phyloP scores from a whole-genome alignment of 2,888 invertebrate genomes.

The Drosophila diplacantha region DNA sequence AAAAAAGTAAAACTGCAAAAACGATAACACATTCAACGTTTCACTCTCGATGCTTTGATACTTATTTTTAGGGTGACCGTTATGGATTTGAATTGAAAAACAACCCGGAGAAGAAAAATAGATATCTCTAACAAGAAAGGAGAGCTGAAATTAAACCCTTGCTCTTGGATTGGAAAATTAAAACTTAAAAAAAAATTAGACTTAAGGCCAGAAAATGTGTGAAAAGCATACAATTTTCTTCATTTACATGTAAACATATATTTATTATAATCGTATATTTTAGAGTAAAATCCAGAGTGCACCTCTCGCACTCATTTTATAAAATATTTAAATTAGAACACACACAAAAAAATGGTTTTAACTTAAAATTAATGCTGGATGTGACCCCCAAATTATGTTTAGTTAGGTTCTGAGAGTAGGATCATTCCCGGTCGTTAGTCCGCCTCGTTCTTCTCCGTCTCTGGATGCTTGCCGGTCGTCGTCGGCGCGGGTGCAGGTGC shows the following conservation, averaged over 20 bases:
- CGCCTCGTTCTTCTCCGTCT: slow-evolving; percentile 75
- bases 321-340: slow-evolving; percentile 31
- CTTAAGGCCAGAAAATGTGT: no score
- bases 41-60: no score
- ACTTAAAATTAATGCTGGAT: slow-evolving; percentile 5
- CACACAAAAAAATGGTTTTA: slow-evolving; percentile 23
- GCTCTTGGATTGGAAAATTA: no score
- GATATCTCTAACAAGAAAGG: no score
- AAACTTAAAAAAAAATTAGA: no score
- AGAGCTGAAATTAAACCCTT: no score
- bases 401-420: slow-evolving; percentile 25
- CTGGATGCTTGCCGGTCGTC: slow-evolving; percentile 52
- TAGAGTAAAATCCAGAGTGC: slow-evolving; percentile 8
- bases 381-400: slow-evolving; percentile 9
- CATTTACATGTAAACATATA: slow-evolving; percentile 29
- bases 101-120: no score
- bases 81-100: no score
- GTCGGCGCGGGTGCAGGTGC: slow-evolving; percentile 39
- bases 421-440: slow-evolving; percentile 54
- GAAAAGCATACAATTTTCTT: neutral
- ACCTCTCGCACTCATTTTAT: slow-evolving; percentile 11
- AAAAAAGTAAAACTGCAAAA: no score
- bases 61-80: no score
- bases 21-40: no score
- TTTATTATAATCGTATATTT: slow-evolving; percentile 34